Conservation (phyloP, 2,113 vertebrate species). For the Spizaetus ornatus region DNA sequence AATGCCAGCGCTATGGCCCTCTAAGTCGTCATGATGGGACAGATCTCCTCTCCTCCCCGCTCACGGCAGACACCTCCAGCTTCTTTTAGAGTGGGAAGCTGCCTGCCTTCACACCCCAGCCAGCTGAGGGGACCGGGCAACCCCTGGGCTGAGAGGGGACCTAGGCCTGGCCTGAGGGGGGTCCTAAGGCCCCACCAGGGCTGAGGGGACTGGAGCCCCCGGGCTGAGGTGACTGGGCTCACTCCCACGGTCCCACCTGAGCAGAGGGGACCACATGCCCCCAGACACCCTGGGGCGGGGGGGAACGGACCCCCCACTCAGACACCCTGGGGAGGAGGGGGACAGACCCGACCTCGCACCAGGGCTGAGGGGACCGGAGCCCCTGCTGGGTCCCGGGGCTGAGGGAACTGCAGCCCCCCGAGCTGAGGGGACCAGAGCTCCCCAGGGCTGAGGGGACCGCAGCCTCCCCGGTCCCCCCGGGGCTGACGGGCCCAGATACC, state of each 20-base stretch:
- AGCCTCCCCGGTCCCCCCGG: no score
- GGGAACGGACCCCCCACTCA: rapidly evolving
- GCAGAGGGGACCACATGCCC: no score
- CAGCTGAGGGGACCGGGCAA: no score
- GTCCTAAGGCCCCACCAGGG: not conserved
- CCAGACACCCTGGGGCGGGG: not conserved
- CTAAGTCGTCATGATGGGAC: rapidly evolving
- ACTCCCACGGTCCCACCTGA: not conserved
- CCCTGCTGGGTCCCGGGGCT: rapidly evolving
- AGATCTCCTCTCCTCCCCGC: no score
- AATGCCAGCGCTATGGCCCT: rapidly evolving
- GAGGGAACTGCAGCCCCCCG: no score
- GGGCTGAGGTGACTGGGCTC: not conserved
- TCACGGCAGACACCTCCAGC: rapidly evolving
- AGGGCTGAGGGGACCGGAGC: not conserved
- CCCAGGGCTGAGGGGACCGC: not conserved
- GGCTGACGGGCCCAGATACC: not conserved
- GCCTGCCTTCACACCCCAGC: rapidly evolving
- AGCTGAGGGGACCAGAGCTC: not conserved
- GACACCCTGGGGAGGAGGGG: not conserved
- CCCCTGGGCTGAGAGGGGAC: rapidly evolving
- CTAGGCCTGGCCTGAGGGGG: no score
- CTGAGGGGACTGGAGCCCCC: no score
- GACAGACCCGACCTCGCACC: not conserved
- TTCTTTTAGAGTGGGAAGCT: not conserved